Conservation (phyloP, 2,797 vertebrate species). For the Apogon talboti region DNA sequence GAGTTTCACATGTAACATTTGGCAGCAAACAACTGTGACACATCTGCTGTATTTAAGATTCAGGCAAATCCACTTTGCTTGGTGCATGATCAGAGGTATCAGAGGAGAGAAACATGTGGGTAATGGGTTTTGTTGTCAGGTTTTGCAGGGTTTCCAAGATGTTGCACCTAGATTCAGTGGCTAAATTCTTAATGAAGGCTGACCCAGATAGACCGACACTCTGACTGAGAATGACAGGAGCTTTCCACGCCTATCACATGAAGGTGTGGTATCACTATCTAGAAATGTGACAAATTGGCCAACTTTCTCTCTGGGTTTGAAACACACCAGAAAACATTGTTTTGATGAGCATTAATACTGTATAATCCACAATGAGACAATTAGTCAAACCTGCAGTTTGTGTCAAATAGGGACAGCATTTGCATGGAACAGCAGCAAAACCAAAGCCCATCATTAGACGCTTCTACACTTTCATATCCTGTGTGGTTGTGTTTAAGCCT, state of each 20-base stretch:
- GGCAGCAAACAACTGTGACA: slow-evolving; percentile 19
- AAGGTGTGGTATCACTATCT: slow-evolving; percentile 18
- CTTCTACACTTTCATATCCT: slow-evolving; percentile 15
- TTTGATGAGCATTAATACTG: slow-evolving; percentile 23
- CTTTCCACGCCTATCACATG: slow-evolving; percentile 25
- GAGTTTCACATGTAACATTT: slow-evolving; percentile 33
- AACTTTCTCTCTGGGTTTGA: slow-evolving; percentile 35
- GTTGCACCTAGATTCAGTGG: slow-evolving; percentile 53
- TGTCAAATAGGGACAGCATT: slow-evolving; percentile 23
- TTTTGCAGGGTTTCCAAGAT: slow-evolving; percentile 40
- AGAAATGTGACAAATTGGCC: slow-evolving; percentile 57
- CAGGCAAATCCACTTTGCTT: slow-evolving; percentile 22
- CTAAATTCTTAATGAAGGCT: slow-evolving; percentile 57
- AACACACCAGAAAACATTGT: slow-evolving; percentile 25
- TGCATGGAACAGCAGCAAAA: slow-evolving; percentile 8
- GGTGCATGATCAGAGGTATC: slow-evolving; percentile 22
- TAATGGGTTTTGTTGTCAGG: slow-evolving; percentile 36
- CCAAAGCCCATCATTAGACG: slow-evolving; percentile 33
- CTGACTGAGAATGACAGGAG: slow-evolving; percentile 31
- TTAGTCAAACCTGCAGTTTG: slow-evolving; percentile 16
- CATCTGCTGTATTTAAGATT: slow-evolving; percentile 59
- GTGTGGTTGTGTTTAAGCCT: slow-evolving; percentile 35
- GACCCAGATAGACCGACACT: slow-evolving; percentile 54
- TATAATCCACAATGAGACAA: slow-evolving; percentile 27
- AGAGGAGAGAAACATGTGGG: not conserved